Evolutionary conservation across 1,140 invertebrate species (phyloP).

Genomic region (fruit fly (Drosophila melanogaster)): Release_6_plus_ISO1_MT NT_033777.3:20183001-20183500

Average conservation of each 20-base stretch:
- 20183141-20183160: slow-evolving; percentile 42
- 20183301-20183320: slow-evolving; percentile 46
- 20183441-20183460: slow-evolving; percentile 19
- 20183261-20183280: neutral
- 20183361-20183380: slow-evolving; percentile 70
- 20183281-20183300: slow-evolving; percentile 34
- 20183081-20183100: slow-evolving; percentile 18
- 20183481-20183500: slow-evolving; percentile 67
- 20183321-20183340: slow-evolving; percentile 70
- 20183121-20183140: slow-evolving; percentile 23
- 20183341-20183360: slow-evolving; percentile 76
- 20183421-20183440: slow-evolving; percentile 57
- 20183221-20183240: slow-evolving; percentile 58
- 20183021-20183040: slow-evolving; percentile 1
- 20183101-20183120: slow-evolving; percentile 36
- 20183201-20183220: slow-evolving; percentile 61
- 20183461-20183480: slow-evolving; percentile 67
- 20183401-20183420: slow-evolving; percentile 61
- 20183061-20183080: neutral
- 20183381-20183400: slow-evolving; percentile 23
- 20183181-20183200: slow-evolving; percentile 31
- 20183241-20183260: slow-evolving; percentile 18
- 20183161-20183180: slow-evolving; percentile 11
- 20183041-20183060: neutral
- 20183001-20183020: slow-evolving; percentile 4